A percentile compares a stretch with the other conserved stretches of the same genome.
Evolutionary conservation across 2,797 vertebrate genomes (phyloP).

Genomic region (Tauraco hartlaubi): DNA sequence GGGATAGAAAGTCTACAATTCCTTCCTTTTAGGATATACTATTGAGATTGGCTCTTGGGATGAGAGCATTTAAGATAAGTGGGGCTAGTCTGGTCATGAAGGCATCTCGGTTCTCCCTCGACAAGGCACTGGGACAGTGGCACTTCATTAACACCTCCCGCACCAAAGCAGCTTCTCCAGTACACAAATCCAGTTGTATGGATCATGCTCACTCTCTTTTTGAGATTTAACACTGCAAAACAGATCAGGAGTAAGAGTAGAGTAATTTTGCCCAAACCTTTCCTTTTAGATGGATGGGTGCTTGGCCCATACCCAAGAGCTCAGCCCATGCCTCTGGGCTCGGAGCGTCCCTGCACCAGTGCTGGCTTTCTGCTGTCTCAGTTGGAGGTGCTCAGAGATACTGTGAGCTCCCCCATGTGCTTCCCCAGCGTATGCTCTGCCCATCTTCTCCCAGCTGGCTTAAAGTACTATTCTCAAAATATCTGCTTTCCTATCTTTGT

Average conservation of each 20-base stretch:
- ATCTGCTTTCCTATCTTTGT: neutral
- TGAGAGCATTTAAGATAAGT: neutral
- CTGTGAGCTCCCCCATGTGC: neutral
- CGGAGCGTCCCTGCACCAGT: neutral
- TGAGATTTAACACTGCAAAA: neutral
- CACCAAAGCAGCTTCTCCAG: neutral
- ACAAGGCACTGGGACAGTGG: neutral
- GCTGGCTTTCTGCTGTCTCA: rapidly evolving
- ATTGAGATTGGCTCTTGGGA: neutral
- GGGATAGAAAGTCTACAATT: neutral
- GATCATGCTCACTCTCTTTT: neutral
- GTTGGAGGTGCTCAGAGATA: neutral
- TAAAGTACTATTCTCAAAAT: neutral
- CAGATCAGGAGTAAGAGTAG: neutral
- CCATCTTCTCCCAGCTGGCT: neutral
- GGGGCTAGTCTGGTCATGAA: neutral
- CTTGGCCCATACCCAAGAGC: neutral
- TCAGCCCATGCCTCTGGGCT: rapidly evolving
- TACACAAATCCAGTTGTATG: rapidly evolving
- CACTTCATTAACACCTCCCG: neutral
- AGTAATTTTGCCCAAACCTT: neutral
- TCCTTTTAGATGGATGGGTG: neutral
- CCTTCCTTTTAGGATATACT: neutral
- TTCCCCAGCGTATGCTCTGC: neutral
- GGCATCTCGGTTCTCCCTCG: neutral